Evolutionary conservation across 37 sponge, comb jelly and placozoan genomes (phyloP).

Genomic region (Aplysina aerophoba): DNA sequence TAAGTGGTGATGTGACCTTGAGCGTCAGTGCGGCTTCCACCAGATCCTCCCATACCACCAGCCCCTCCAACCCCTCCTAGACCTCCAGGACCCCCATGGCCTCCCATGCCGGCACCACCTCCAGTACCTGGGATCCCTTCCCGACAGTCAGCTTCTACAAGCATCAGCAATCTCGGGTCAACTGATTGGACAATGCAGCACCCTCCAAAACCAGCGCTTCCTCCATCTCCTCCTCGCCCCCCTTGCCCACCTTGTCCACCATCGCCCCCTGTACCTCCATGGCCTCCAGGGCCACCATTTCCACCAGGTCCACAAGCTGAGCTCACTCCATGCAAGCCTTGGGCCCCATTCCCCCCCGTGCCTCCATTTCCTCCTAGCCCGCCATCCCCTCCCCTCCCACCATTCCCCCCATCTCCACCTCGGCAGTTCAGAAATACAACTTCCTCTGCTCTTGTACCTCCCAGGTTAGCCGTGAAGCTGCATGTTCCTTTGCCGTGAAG

Average conservation of each 20-base stretch:
- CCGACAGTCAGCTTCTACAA: slow-evolving; percentile 74
- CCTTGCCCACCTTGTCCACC: slow-evolving; percentile 75
- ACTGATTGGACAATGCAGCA: slow-evolving; percentile 53
- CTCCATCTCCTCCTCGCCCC: slow-evolving; percentile 75
- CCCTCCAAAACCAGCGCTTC: slow-evolving; percentile 64
- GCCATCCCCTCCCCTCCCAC: slow-evolving; percentile 80
- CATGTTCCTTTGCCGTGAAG: slow-evolving; percentile 53
- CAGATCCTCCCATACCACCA: slow-evolving; percentile 65
- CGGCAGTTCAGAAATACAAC: slow-evolving; percentile 66
- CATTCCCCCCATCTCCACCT: slow-evolving; percentile 83
- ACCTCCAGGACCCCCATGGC: slow-evolving; percentile 62
- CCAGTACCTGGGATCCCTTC: slow-evolving; percentile 39
- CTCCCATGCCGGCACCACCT: slow-evolving; percentile 51
- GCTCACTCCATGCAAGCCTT: slow-evolving; percentile 44
- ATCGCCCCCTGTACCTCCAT: slow-evolving; percentile 76
- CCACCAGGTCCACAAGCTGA: slow-evolving; percentile 59
- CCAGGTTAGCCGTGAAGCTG: slow-evolving; percentile 55
- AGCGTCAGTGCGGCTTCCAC: slow-evolving; percentile 42
- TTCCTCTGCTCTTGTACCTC: slow-evolving; percentile 61
- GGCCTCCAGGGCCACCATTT: slow-evolving; percentile 77
- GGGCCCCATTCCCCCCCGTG: slow-evolving; percentile 64
- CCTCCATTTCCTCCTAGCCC: slow-evolving; percentile 76
- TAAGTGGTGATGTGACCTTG: slow-evolving; percentile 42
- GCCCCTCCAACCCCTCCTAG: slow-evolving; percentile 65
- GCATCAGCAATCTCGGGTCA: slow-evolving; percentile 60